These are phyloP conservation scores for Papilio polyxenes DNA, from an alignment of 1,140 invertebrate species.

Conservation along the genomic window DNA sequence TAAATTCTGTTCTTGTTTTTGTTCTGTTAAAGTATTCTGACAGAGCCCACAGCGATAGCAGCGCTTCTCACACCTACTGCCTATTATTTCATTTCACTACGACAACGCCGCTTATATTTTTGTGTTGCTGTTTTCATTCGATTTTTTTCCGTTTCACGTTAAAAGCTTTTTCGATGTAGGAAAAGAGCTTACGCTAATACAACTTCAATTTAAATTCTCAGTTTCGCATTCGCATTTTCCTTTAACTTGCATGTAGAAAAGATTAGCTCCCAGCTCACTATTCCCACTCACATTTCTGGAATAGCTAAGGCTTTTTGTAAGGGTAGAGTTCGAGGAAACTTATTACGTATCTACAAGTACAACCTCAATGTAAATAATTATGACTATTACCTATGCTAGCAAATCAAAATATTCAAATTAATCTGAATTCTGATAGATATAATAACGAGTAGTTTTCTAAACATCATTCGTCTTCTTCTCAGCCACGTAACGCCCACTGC, in stretches of 20 bases:
- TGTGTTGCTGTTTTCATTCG: background rate
- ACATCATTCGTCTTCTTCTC: no score
- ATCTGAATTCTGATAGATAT: no score
- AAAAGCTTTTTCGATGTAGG: background rate
- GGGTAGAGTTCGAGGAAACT: background rate
- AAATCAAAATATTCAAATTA: background rate
- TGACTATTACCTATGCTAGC: background rate
- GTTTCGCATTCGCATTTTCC: background rate
- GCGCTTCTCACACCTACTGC: no score
- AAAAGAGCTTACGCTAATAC: background rate
- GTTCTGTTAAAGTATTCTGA: no score
- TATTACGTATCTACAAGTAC: background rate
- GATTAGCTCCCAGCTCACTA: background rate
- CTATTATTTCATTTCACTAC: no score
- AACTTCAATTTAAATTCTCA: constrained; percentile 17
- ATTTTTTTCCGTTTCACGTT: background rate
- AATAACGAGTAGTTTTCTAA: no score
- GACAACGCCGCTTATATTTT: no score
- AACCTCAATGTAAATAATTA: background rate
- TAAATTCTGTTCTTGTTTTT: no score
- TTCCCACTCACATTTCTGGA: background rate
- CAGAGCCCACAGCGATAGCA: no score
- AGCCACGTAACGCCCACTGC: no score
- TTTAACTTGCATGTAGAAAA: constrained; percentile 16
- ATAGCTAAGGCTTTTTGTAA: constrained; percentile 2